Base-by-base conservation (phyloP, 2,888 invertebrate species). In the Cataglyphis cursor region DNA sequence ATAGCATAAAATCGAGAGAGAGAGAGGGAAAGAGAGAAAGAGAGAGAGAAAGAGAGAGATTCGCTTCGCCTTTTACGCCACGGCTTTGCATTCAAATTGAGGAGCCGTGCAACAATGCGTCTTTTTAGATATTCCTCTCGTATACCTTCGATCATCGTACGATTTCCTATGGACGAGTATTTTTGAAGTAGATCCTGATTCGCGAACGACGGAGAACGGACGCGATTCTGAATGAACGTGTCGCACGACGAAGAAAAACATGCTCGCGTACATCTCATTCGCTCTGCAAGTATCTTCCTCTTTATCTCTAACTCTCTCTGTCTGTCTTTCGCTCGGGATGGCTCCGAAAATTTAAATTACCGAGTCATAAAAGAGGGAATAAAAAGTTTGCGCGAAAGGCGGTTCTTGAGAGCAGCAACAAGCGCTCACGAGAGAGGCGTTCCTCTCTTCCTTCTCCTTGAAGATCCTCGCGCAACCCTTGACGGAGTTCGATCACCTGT, bases 51-150 rank as follows among this genome's bases (percentile, higher is more conserved):
- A 18, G 18, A 31, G 28, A 35, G 48, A 64, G 48, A 80, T 87
- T 85, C 70, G 74, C 75, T 74, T 81, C 81, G 84, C 66, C 86
- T 86, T 87, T 88, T 83, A 81, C 80, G 74, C 78, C 72, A 61
- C 48, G 51, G 48, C 81, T 87, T 89, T 85, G 89, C 90, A 90
- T 90, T 89, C 88, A 85, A 87, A 89, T 89, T 89, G 88, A 76
- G 86, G 81, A 84, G 84, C 87, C 81, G 86, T 85, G 87, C 87
- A 90, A 89, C 92, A 92, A 92, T 92, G 92, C 91, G 83, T 81
- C 91, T 89, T 81, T 65, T 92, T 90, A 86, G 87, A 90, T 91
- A 93, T 93, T 92, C 92, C 62, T 81, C 84, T 87, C 91, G 88
- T 86, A 86, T 84, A 57, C 81, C 80, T 76, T 78, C 57, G 61